Evolutionary conservation across 1,140 invertebrate genomes (phyloP), one percentile per base, ranked within the genome.

Genomic region (Papilio aristodemus): DNA sequence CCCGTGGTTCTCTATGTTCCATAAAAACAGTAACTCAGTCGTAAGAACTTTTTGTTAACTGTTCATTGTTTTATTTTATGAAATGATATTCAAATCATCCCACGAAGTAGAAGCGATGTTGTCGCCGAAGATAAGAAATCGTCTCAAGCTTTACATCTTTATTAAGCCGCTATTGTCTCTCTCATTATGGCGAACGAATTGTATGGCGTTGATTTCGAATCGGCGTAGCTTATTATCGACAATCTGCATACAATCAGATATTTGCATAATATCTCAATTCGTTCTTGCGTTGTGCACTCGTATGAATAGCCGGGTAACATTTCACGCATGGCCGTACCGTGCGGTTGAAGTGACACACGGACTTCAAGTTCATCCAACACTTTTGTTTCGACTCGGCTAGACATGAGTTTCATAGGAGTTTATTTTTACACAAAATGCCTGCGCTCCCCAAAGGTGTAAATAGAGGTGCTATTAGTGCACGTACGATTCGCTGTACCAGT

Each of bases 201-300:
- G 81, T 50, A 54, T 37, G 39, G 81, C 75, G 64, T 67, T 70
- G 75, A 80, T 85, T 83, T 80, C 76, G 54, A 58, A 72, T 69
- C 70, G 71, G 74, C 72, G 66, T 68, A 68, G 76, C 78, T 82
- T 84, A 86, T 86, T 90, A 90, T 86, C 74, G 77, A 71, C 74
- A 73, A 89, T 90, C 86, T 90, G 81, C 88, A 90, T 90, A 90
- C 88, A 90, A 90, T 90, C 81, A 88, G 57, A 75, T 72, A 90
- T 90, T 90, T 79, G 85, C 88, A 90, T 90, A 87, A 90, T 90
- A 90, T 86, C 88, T 90, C 87, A 90, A 90, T 90, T 85, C 86
- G 78, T 83, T 87, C 77, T 81, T 79, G 73, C 75, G 75, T 60
- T 60, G 41, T 58, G 73, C 63, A 70, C 73, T 78, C 79, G 81